phyloP scores from a whole-genome alignment of 2,888 invertebrate genomes.

The Chrysolina oricalcia region DNA sequence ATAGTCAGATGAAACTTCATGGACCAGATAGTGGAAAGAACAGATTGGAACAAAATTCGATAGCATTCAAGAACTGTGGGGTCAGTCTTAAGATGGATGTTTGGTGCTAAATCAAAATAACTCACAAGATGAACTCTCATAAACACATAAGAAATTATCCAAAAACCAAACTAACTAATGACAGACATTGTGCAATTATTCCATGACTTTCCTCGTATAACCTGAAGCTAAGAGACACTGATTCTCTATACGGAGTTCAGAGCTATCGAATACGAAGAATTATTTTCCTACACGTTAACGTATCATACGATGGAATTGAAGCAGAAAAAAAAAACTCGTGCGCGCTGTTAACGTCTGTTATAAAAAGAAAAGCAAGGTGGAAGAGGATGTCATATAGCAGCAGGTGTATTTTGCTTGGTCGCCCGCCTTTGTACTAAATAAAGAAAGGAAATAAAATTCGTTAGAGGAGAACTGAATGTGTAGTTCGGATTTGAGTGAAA shows the following conservation, averaged over 20 bases:
- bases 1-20: no score
- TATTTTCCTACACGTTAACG: background rate
- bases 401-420: slow-evolving; percentile 18
- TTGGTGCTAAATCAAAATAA: no score
- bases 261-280: background rate
- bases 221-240: no score
- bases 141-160: no score
- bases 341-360: slow-evolving; percentile 7
- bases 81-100: no score
- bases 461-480: background rate
- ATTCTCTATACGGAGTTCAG: background rate
- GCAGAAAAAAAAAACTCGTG: slow-evolving; percentile 3
- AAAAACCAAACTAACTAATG: no score
- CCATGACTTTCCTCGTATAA: no score
- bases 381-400: slow-evolving; percentile 10
- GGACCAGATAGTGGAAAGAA: no score
- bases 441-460: slow-evolving; percentile 2
- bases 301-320: background rate
- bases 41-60: no score
- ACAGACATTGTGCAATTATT: no score
- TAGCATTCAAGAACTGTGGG: no score
- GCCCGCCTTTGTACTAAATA: slow-evolving; percentile 4
- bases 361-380: slow-evolving; percentile 11
- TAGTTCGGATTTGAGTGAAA: background rate
- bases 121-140: no score